Evolutionary conservation across 2,888 invertebrate genomes (phyloP).

Genomic region (Embidobia sp.): DNA sequence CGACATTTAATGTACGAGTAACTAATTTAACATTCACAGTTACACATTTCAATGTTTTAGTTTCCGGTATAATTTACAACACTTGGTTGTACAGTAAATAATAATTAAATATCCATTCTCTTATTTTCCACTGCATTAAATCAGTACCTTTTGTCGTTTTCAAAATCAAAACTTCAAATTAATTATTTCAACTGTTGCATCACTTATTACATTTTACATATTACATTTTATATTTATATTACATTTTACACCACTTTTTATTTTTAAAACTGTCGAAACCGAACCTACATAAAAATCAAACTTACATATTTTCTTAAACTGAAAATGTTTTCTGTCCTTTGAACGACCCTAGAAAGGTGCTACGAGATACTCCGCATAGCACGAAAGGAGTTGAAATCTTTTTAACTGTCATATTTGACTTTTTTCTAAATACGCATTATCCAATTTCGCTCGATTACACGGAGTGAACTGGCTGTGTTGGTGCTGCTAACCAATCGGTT

Average conservation of each 20-base stretch:
- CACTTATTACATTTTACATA: too few species aligned
- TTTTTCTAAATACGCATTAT: conserved; percentile 74
- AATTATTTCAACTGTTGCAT: too few species aligned
- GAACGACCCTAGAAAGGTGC: conserved; percentile 13
- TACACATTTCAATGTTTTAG: conserved; percentile 15
- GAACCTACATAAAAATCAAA: too few species aligned
- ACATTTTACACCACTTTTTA: too few species aligned
- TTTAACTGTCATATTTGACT: conserved; percentile 59
- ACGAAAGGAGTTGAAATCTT: conserved; percentile 30
- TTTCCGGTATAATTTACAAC: conserved; percentile 20
- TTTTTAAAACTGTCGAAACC: too few species aligned
- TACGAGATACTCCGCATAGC: conserved; percentile 6
- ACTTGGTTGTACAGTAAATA: background rate
- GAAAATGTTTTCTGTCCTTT: too few species aligned
- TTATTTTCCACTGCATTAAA: too few species aligned
- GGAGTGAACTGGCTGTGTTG: conserved; percentile 67
- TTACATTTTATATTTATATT: too few species aligned
- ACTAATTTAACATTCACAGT: conserved; percentile 24
- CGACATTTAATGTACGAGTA: conserved; percentile 30
- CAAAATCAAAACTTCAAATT: too few species aligned
- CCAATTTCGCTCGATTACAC: conserved; percentile 78
- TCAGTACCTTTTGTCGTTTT: too few species aligned
- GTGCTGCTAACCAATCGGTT: conserved; percentile 67
- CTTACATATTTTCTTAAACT: too few species aligned
- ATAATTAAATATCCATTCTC: conserved; percentile 1